Conservation (phyloP, 2,113 vertebrate species). For the Pogonocichla stellata region DNA sequence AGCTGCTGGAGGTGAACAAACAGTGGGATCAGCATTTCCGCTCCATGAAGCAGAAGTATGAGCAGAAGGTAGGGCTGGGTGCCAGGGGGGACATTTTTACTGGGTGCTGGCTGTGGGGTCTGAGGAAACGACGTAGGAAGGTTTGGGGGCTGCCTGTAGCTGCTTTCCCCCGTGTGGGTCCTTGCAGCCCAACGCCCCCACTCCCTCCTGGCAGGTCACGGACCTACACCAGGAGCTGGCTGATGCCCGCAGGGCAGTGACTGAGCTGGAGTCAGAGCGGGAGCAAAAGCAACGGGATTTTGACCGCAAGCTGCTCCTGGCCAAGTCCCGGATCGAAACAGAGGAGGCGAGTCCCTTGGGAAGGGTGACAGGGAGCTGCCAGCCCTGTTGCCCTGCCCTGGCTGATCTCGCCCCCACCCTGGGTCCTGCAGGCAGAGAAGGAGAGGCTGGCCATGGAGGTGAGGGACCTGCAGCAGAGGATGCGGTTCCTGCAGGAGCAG, state of each 20-base stretch:
- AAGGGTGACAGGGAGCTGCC: background rate
- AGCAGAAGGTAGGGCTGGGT: constrained; percentile 88
- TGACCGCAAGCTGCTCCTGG: constrained; percentile 93
- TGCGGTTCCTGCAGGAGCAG: constrained; percentile 91
- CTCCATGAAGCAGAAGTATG: constrained; percentile 96
- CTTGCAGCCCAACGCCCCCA: background rate
- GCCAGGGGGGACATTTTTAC: background rate
- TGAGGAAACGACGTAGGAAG: background rate
- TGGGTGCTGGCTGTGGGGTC: background rate
- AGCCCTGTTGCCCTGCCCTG: background rate
- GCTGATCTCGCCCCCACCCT: background rate
- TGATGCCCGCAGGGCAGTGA: constrained; percentile 85
- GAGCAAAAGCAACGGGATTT: constrained; percentile 96
- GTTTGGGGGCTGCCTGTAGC: background rate
- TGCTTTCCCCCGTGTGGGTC: background rate
- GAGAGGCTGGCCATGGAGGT: constrained; percentile 87
- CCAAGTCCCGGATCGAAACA: constrained; percentile 94
- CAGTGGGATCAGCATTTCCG: constrained; percentile 99
- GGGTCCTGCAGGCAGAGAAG: constrained; percentile 82
- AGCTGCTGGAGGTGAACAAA: constrained; percentile 98
- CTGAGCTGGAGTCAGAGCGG: constrained; percentile 86
- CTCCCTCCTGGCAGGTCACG: constrained; percentile 79
- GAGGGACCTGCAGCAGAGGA: constrained; percentile 89
- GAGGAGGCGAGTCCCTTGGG: constrained; percentile 80
- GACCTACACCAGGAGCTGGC: constrained; percentile 90